Conservation (phyloP, 1,140 invertebrate genomes). For the Bombus haemorrhoidalis region DNA sequence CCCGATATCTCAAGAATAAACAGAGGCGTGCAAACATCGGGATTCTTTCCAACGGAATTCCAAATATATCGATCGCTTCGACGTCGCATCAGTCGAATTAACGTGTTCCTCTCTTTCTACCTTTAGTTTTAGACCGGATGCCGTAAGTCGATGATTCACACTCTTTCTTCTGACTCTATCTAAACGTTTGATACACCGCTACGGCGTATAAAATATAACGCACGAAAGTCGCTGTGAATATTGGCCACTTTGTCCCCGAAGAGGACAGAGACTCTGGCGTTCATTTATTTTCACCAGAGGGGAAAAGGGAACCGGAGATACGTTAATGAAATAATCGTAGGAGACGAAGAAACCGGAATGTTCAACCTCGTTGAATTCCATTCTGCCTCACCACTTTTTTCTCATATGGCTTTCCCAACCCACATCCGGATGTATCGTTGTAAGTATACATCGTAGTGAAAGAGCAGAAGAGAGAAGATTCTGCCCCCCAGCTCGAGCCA, state of each 20-base stretch:
- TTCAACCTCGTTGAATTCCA: slow-evolving; percentile 52
- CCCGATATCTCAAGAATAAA: slow-evolving; percentile 33
- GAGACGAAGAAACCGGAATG: slow-evolving; percentile 50
- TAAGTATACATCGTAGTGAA: slow-evolving; percentile 13
- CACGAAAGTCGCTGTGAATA: background rate
- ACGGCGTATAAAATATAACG: background rate
- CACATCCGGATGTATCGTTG: slow-evolving; percentile 52
- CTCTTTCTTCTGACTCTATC: background rate
- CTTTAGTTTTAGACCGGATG: slow-evolving; percentile 3
- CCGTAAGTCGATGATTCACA: background rate
- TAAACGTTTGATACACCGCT: background rate
- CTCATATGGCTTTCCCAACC: slow-evolving; percentile 40
- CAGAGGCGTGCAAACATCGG: background rate
- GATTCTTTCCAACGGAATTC: slow-evolving; percentile 6
- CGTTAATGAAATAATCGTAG: slow-evolving; percentile 47
- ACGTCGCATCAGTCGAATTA: background rate
- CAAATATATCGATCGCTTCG: slow-evolving; percentile 25
- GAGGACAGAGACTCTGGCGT: background rate
- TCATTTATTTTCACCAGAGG: slow-evolving; percentile 17
- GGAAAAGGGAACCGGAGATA: slow-evolving; percentile 10
- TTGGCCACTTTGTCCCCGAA: background rate
- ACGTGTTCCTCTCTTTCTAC: too few relatives aligned
- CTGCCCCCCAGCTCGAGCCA: slow-evolving; percentile 4
- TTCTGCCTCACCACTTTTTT: slow-evolving; percentile 29
- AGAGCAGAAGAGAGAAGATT: slow-evolving; percentile 31